Conservation (phyloP, 1,140 invertebrate genomes). For the Trichonephila clavata region DNA sequence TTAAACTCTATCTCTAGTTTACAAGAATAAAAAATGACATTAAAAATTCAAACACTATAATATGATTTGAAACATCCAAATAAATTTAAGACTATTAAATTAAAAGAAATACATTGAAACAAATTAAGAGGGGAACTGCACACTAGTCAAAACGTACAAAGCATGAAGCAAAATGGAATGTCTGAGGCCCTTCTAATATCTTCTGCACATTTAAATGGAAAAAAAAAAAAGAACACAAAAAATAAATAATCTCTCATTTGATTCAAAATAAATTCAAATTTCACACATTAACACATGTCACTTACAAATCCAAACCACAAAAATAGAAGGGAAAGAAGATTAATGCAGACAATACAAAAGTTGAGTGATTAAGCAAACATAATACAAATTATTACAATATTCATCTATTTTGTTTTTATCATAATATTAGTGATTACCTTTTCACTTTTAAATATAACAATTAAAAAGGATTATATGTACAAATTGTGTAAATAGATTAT, state of each 20-base stretch:
- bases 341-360: not conserved
- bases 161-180: slow-evolving; percentile 34
- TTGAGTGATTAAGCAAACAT: too few relatives aligned
- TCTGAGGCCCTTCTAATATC: not conserved
- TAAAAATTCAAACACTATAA: not conserved
- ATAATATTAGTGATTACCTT: too few relatives aligned
- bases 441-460: too few relatives aligned
- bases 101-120: not conserved
- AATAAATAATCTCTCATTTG: slow-evolving; percentile 52
- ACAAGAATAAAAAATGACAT: not conserved
- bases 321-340: not conserved
- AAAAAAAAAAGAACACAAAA: not conserved
- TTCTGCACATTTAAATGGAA: slow-evolving; percentile 29
- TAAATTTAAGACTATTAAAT: not conserved
- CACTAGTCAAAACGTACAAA: not conserved
- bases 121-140: not conserved
- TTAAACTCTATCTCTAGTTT: not conserved
- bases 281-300: slow-evolving; percentile 24
- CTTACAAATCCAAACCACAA: slow-evolving; percentile 33
- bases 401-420: too few relatives aligned
- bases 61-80: not conserved
- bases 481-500: too few relatives aligned
- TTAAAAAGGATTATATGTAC: too few relatives aligned
- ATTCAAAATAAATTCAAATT: slow-evolving; percentile 37
- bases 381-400: too few relatives aligned